Percentiles rank a stretch among this genome's conserved stretches.
Conservation (phyloP, 1,140 invertebrate genomes). For the Platyscapa corneri region DNA sequence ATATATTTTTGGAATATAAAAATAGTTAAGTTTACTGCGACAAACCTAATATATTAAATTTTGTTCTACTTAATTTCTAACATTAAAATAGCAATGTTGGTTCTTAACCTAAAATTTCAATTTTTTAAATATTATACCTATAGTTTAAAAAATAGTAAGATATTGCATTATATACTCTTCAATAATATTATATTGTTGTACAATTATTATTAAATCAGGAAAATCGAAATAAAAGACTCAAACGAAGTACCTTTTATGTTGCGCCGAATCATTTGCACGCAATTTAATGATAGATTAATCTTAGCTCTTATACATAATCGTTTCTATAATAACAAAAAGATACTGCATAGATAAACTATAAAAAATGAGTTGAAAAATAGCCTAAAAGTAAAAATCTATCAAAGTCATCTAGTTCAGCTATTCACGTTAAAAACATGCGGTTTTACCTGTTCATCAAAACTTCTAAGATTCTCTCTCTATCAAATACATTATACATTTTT, state of each 20-base stretch:
- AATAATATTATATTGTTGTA: background rate
- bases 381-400: conserved; percentile 5
- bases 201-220: background rate
- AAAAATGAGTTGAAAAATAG: background rate
- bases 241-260: background rate
- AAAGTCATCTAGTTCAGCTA: conserved; percentile 44
- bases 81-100: no score
- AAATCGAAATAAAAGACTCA: background rate
- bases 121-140: background rate
- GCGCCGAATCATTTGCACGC: conserved; percentile 10
- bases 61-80: no score
- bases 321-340: background rate
- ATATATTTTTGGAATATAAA: no score
- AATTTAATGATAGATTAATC: conserved; percentile 15
- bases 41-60: no score
- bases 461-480: background rate
- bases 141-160: no score
- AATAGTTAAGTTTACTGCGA: no score
- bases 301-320: conserved; percentile 13
- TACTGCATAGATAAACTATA: background rate
- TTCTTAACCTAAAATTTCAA: background rate
- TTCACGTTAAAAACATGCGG: conserved; percentile 8
- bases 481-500: background rate
- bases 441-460: conserved; percentile 15
- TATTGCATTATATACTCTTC: no score